Evolutionary conservation across 1,140 invertebrate species (phyloP), one percentile per base, ranked within the genome.

Genomic region (Teleogryllus occipitalis): DNA sequence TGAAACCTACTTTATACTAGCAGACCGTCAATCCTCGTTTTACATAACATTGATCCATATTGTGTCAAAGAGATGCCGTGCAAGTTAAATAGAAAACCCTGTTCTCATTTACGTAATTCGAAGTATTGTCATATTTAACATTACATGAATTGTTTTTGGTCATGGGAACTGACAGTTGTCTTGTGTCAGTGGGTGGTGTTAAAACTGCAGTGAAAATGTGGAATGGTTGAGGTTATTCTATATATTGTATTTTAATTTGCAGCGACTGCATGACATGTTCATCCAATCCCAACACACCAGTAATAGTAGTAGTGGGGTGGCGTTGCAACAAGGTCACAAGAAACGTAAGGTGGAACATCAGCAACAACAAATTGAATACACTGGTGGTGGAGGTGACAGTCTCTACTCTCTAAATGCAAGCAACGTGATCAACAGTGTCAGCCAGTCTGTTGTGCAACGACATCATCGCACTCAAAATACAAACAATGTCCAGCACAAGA

Each of bases 251-350:
- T 82, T 79, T 83, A 80, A 84, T 79, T 88, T 89, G 18, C 84
- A 91, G 90, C 89, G 90, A 90, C 89, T 90, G 90, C 90, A 87
- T 91, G 90, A 91, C 90, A 91, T 91, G 90, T 91, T 91, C 89
- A 91, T 91, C 89, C 89, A 89, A 89, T 89, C 89, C 86, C 89
- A 90, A 84, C 89, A 89, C 87, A 87, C 85, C 86, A 87, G 84
- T 84, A 87, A 85, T 84, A 85, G 84, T 84, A 85, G 84, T 82
- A 86, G 84, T 83, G 87, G 83, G 85, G 80, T 81, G 82, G 81
- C 82, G 81, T 81, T 82, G 78, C 82, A 82, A 81, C 82, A 83
- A 80, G 85, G 83, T 84, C 86, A 87, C 82, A 89, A 89, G 85
- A 90, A 90, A 84, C 88, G 89, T 81, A 89, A 90, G 84, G 87